Evolutionary conservation across 2,797 vertebrate genomes (phyloP).

Genomic region (Thripadectes ignobilis): DNA sequence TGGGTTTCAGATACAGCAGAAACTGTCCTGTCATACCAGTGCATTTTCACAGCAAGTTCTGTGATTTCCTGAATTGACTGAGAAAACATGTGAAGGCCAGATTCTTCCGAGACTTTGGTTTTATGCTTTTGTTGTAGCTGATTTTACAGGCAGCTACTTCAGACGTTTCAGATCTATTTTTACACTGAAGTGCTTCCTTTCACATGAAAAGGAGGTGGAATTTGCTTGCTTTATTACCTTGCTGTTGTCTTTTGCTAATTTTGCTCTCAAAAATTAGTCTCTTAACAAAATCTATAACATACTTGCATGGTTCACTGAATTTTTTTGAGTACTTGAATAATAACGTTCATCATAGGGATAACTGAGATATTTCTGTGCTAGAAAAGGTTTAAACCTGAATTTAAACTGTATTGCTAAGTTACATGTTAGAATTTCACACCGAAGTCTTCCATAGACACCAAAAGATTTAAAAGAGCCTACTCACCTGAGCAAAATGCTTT

Average conservation of each 20-base stretch:
- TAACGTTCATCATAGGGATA: not conserved
- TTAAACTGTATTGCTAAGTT: not conserved
- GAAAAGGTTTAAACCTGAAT: not conserved
- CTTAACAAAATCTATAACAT: not conserved
- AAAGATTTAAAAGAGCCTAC: not conserved
- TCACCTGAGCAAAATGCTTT: not conserved
- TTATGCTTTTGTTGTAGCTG: not conserved
- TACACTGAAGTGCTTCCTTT: not conserved
- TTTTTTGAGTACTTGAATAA: not conserved
- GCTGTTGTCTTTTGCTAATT: not conserved
- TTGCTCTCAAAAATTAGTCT: not conserved
- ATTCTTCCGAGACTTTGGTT: not conserved
- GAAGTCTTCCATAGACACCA: not conserved
- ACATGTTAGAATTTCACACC: not conserved
- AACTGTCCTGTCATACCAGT: not conserved
- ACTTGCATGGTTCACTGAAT: not conserved
- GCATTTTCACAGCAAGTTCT: not conserved
- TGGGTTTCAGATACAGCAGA: constrained; percentile 24
- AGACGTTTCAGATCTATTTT: not conserved
- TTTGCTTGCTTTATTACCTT: not conserved
- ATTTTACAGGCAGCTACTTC: not conserved
- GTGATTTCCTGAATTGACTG: not conserved
- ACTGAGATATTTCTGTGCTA: not conserved
- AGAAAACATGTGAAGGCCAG: not conserved
- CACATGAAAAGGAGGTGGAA: not conserved